Evolutionary conservation across 2,888 invertebrate genomes (phyloP).

Genomic region (Deilephila elpenor): DNA sequence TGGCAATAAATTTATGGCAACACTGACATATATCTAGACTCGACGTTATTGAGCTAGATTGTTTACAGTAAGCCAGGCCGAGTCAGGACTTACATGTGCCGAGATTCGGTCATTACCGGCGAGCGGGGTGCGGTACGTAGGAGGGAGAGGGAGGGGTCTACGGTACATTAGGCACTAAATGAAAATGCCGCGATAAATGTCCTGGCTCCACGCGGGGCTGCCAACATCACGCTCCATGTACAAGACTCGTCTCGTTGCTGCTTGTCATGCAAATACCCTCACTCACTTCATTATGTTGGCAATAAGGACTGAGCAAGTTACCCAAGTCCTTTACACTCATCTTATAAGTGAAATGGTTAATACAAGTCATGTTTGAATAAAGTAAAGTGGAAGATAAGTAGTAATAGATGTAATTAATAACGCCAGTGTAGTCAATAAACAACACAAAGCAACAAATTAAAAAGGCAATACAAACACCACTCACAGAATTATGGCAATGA

Average conservation of each 20-base stretch:
- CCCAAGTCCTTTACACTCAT: neutral
- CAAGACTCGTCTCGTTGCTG: neutral
- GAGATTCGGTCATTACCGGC: conserved; percentile 5
- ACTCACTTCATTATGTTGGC: neutral
- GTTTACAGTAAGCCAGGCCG: neutral
- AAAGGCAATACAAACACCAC: neutral
- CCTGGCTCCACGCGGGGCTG: conserved; percentile 32
- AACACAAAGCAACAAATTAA: neutral
- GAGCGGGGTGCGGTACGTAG: neutral
- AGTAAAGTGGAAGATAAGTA: neutral
- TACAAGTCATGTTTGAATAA: neutral
- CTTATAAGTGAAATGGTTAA: neutral
- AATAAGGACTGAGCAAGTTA: neutral
- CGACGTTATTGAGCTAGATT: neutral
- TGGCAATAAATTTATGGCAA: too few species aligned
- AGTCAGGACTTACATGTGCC: neutral
- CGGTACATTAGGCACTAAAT: conserved; percentile 54
- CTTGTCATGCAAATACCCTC: conserved; percentile 1
- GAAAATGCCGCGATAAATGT: conserved; percentile 44
- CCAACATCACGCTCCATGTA: conserved; percentile 36
- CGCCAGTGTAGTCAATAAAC: neutral
- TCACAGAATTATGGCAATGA: conserved; percentile 23
- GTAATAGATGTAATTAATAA: neutral
- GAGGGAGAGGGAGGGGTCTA: conserved; percentile 29
- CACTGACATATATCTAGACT: neutral